Evolutionary conservation across 1,140 invertebrate species (phyloP).

Genomic region (Berghia stephanieae): DNA sequence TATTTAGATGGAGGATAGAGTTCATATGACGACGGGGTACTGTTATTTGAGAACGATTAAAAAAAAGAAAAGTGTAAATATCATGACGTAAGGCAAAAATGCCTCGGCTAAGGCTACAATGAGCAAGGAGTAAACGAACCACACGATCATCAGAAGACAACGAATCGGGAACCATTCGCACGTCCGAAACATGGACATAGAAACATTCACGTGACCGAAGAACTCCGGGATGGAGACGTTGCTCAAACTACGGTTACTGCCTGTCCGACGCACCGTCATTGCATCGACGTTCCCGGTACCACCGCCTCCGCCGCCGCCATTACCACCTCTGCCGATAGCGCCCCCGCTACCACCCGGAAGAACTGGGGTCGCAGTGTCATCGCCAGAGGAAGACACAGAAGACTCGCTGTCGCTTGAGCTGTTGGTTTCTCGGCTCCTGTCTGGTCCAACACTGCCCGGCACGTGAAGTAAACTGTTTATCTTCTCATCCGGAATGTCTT

Average conservation of each 20-base stretch:
- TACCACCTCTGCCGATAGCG: too few relatives aligned
- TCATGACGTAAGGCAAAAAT: conserved; percentile 35
- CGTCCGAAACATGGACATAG: background rate
- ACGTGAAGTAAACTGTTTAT: too few relatives aligned
- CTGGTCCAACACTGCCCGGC: too few relatives aligned
- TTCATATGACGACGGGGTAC: too few relatives aligned
- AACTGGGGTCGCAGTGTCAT: too few relatives aligned
- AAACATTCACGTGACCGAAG: conserved; percentile 8
- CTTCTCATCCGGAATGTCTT: too few relatives aligned
- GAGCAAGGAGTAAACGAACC: conserved; percentile 40
- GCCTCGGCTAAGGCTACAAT: conserved; percentile 35
- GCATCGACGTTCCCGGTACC: too few relatives aligned
- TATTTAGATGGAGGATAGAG: too few relatives aligned
- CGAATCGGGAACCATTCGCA: conserved; percentile 24
- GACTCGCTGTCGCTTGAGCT: conserved; percentile 29
- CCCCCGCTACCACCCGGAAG: too few relatives aligned
- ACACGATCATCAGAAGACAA: conserved; percentile 32
- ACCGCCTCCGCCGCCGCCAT: too few relatives aligned
- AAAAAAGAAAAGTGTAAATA: conserved; percentile 36
- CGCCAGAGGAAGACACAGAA: background rate
- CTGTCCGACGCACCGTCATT: too few relatives aligned
- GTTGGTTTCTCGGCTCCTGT: too few relatives aligned
- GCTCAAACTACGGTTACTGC: conserved; percentile 17
- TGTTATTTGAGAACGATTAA: conserved; percentile 33
- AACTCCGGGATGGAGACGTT: conserved; percentile 18